These are phyloP conservation scores for Hycleus cichorii DNA, from an alignment of 1,140 invertebrate species.

Conservation along the genomic window DNA sequence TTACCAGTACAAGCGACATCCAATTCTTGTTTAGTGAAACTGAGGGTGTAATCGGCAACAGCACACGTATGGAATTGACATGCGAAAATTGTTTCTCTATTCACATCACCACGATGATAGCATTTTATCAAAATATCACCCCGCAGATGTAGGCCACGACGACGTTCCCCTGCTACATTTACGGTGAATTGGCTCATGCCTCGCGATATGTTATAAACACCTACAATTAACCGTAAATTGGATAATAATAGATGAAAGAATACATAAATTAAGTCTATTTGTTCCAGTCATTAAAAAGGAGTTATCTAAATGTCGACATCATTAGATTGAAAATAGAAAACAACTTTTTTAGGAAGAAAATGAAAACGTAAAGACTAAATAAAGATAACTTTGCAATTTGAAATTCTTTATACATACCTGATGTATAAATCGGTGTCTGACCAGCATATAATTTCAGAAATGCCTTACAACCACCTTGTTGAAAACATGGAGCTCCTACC, in stretches of 20 bases:
- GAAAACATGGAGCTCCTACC: slow-evolving; percentile 72
- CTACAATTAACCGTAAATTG: slow-evolving; percentile 36
- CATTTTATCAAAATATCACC: slow-evolving; percentile 88
- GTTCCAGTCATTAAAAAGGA: background rate
- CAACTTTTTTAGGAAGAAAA: background rate
- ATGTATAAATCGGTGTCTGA: slow-evolving; percentile 80
- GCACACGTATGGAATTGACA: slow-evolving; percentile 92
- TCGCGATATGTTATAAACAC: slow-evolving; percentile 63
- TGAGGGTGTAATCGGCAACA: slow-evolving; percentile 71
- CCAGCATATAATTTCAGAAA: slow-evolving; percentile 81
- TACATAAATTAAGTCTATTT: background rate
- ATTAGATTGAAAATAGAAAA: too few species aligned
- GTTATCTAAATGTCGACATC: background rate
- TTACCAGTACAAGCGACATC: slow-evolving; percentile 75
- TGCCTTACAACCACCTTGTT: slow-evolving; percentile 63
- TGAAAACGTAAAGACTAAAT: background rate
- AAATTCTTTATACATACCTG: slow-evolving; percentile 43
- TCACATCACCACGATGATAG: slow-evolving; percentile 60
- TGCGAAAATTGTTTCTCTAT: slow-evolving; percentile 61
- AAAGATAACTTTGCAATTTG: background rate
- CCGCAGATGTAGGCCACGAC: slow-evolving; percentile 66
- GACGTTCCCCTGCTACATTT: slow-evolving; percentile 51
- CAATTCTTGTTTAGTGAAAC: slow-evolving; percentile 77
- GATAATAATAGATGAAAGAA: background rate
- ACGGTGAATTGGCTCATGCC: slow-evolving; percentile 59